A percentile compares a stretch with the other conserved stretches of the same genome.
Evolutionary conservation across 92 coral and sea anemone genomes (phyloP).

Genomic region (Parazoanthus atlanticus): DNA sequence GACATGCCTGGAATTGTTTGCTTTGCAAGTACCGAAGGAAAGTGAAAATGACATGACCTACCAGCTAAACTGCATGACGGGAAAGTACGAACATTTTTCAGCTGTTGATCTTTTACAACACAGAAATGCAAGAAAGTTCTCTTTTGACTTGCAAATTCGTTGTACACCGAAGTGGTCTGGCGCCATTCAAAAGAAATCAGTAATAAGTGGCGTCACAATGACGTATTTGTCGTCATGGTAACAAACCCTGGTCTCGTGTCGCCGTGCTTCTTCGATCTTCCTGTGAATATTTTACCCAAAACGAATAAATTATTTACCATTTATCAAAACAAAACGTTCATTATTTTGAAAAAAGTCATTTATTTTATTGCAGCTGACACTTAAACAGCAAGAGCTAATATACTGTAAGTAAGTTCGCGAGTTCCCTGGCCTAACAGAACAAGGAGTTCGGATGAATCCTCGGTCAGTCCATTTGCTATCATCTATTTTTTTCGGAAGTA

Average conservation of each 20-base stretch:
- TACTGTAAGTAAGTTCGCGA: not conserved
- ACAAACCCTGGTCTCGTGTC: constrained; percentile 46
- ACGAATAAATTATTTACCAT: constrained; percentile 61
- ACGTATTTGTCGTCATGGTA: constrained; percentile 81
- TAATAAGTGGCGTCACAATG: constrained; percentile 73
- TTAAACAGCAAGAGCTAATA: constrained; percentile 5
- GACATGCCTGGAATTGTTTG: not conserved
- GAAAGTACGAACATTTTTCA: constrained; percentile 15
- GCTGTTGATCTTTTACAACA: not conserved
- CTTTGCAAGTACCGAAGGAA: not conserved
- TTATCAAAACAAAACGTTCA: constrained; percentile 41
- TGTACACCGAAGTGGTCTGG: constrained; percentile 57
- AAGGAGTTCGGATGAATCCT: not conserved
- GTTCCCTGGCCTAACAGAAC: not conserved
- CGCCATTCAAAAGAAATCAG: constrained; percentile 86
- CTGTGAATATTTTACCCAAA: constrained; percentile 24
- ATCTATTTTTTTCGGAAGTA: too few species aligned
- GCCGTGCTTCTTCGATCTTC: not conserved
- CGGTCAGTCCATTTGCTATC: not conserved
- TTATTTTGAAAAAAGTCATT: constrained; percentile 6
- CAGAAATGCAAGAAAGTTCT: constrained; percentile 32
- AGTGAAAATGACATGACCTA: not conserved
- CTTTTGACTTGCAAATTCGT: constrained; percentile 65
- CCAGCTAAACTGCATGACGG: constrained; percentile 34
- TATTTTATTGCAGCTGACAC: constrained; percentile 2